Conservation (phyloP, 2,113 vertebrate species). For the Lamprotornis superbus region DNA sequence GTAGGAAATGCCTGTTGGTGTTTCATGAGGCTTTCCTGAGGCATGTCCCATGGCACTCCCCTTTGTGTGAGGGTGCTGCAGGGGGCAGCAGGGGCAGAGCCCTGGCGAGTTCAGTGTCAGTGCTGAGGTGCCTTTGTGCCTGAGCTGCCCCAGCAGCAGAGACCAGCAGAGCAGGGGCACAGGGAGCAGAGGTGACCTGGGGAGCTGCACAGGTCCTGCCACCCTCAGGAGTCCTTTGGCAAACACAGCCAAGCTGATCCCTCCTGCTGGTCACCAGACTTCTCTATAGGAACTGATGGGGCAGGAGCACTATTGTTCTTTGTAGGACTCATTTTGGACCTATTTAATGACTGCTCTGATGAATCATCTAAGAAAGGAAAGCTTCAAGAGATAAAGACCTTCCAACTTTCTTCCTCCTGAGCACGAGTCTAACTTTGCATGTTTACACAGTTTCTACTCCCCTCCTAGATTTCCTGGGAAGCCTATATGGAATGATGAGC, state of each 20-base stretch:
- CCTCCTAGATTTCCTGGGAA: not conserved
- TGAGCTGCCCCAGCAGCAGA: not conserved
- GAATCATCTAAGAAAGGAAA: not conserved
- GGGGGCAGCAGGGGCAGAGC: not conserved
- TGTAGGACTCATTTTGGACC: not conserved
- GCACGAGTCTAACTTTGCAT: not conserved
- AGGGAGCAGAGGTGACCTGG: not conserved
- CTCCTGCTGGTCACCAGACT: not conserved
- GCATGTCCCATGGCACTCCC: accelerated
- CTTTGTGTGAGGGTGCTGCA: not conserved
- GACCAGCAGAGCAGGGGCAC: not conserved
- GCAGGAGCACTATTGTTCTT: not conserved
- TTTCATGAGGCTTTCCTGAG: not conserved
- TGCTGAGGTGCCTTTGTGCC: not conserved
- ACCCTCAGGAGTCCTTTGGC: not conserved
- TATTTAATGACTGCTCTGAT: not conserved
- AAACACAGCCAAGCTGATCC: not conserved
- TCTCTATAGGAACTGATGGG: accelerated
- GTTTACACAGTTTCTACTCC: not conserved
- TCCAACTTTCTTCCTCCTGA: not conserved
- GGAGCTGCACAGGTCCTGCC: not conserved
- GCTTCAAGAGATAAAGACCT: not conserved
- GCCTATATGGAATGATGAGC: not conserved
- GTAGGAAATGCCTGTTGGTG: not conserved
- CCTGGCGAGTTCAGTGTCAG: not conserved